phyloP scores from a whole-genome alignment of 2,888 invertebrate genomes.

The Lumbricus terrestris region DNA sequence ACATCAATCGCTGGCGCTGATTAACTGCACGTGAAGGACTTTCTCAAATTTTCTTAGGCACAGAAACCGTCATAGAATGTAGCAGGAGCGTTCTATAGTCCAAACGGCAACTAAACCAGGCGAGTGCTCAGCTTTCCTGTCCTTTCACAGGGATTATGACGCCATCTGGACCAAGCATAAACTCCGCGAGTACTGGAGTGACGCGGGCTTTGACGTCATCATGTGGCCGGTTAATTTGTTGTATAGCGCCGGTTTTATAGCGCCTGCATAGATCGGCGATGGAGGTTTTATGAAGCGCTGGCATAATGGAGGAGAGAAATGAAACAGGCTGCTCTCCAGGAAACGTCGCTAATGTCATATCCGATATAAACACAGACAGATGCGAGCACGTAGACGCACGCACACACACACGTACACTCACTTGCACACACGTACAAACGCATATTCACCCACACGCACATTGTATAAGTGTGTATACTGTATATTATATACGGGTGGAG shows the following conservation, averaged over 20 bases:
- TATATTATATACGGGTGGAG: neutral
- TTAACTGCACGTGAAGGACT: too few species aligned
- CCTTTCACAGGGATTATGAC: neutral
- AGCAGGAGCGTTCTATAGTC: too few species aligned
- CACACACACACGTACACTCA: too few species aligned
- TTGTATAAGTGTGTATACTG: too few species aligned
- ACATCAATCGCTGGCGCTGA: too few species aligned
- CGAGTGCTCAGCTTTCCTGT: too few species aligned
- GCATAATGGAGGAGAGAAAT: neutral
- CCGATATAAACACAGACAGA: neutral
- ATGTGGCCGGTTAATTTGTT: neutral
- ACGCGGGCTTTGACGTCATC: neutral
- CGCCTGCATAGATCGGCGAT: neutral
- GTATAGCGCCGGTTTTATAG: neutral
- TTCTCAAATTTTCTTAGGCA: too few species aligned
- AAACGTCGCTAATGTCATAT: neutral
- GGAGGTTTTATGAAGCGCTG: neutral
- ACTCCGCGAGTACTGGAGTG: neutral
- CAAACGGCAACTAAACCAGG: too few species aligned
- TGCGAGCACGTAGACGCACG: too few species aligned
- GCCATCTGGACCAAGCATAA: neutral
- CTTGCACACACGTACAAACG: too few species aligned
- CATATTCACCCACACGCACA: too few species aligned
- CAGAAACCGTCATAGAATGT: too few species aligned
- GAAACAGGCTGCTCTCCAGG: neutral